Conservation (phyloP, 2,888 invertebrate species). For the Coleophora deauratella region DNA sequence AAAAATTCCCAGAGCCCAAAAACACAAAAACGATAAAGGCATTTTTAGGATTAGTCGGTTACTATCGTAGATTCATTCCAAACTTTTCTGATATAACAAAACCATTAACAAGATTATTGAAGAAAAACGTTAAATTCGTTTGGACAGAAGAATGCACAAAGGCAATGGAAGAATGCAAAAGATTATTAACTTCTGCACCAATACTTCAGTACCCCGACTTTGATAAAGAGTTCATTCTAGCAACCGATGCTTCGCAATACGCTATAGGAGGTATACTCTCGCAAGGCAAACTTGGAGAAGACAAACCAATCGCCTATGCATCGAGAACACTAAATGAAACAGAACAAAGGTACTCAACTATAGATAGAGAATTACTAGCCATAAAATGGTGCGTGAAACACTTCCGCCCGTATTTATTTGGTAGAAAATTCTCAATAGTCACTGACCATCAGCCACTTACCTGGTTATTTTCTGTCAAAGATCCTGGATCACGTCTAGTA, state of each 20-base stretch:
- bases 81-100: conserved; percentile 6
- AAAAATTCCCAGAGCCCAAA: too few species aligned
- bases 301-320: conserved; percentile 3
- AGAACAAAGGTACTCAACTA: conserved; percentile 13
- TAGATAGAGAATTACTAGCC: conserved; percentile 12
- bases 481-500: neutral
- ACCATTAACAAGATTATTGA: conserved; percentile 7
- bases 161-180: conserved; percentile 7
- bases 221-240: neutral
- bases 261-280: conserved; percentile 4
- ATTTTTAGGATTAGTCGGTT: too few species aligned
- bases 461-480: conserved; percentile 1
- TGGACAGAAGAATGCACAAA: neutral
- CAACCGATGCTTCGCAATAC: conserved; percentile 2
- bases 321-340: conserved; percentile 4
- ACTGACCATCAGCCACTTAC: conserved; percentile 1
- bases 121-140: conserved; percentile 1
- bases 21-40: too few species aligned
- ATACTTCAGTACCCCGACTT: conserved; percentile 9
- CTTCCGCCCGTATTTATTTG: conserved; percentile 11
- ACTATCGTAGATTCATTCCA: too few species aligned
- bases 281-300: neutral
- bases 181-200: conserved; percentile 4
- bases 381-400: conserved; percentile 10
- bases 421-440: neutral